Evolutionary conservation across 2,797 vertebrate species (phyloP), one percentile per base, ranked within the genome.

Genomic region (Sandelia bainsii): DNA sequence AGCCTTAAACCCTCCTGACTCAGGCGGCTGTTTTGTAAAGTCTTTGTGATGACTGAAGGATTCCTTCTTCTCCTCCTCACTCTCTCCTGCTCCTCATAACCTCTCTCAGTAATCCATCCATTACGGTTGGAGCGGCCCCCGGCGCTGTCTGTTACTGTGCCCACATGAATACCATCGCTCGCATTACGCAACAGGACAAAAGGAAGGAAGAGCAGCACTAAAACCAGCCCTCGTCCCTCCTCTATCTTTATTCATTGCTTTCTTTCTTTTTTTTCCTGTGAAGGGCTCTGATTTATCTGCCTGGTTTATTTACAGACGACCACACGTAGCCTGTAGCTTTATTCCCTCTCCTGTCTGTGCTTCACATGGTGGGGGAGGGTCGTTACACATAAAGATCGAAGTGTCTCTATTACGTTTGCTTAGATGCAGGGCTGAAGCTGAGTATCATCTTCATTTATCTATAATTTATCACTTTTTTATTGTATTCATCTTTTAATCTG

Each of bases 111-210:
- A 4, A 61, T 62, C 57, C 20, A 0, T 82, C 80, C 82, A 85
- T 87, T 87, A 83, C 29, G 10, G 13, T 32, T 3, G 52, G 22
- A 69, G 65, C n/a, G 3, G 75, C 82, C 74, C 22, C 10, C 14
- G 63, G 85, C 77, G 5, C 44, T 50, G 37, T 72, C 49, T 71
- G 19, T 52, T 29, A 6, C 62, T 27, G 23, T 11, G 13, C 49
- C 58, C 45, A 19, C 58, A 53, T 77, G 75, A 83, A 77, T 60
- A 52, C 69, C 45, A 40, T 49, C 37, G 34, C 72, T 68, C n/a
- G 2, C 20, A 2, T 87, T 85, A 85, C 66, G 29, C 73, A 85
- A 85, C 64, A 23, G 46, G 40, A 10, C 74, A 56, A 77, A 72
- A 80, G 40, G 80, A 50, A 23, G 32, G 40, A 62, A 34, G 52